A percentile compares a stretch with the other conserved stretches of the same genome.
Conservation (phyloP, 2,113 vertebrate species). For the Stegastes partitus region DNA sequence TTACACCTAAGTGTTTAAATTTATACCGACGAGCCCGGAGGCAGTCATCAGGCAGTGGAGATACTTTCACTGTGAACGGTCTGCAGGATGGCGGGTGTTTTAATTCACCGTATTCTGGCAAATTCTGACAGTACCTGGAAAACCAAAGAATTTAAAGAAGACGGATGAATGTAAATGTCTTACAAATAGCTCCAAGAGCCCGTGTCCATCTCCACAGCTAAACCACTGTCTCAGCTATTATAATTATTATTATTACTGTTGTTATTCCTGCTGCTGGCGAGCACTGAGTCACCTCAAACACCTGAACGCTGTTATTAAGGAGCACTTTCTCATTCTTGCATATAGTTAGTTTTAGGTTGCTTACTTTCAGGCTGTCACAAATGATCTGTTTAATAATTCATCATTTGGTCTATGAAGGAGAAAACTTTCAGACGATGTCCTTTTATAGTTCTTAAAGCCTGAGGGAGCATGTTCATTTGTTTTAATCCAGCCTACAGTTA, state of each 20-base stretch:
- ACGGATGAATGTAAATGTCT: no score
- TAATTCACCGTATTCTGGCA: not conserved
- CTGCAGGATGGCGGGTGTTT: not conserved
- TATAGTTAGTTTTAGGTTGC: not conserved
- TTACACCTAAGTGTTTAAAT: not conserved
- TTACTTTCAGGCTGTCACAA: not conserved
- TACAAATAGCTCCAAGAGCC: no score
- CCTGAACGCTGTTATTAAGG: not conserved
- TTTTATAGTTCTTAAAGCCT: no score
- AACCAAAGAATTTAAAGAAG: no score
- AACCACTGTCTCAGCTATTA: no score
- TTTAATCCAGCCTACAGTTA: no score
- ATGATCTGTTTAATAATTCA: not conserved
- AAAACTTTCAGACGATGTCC: no score
- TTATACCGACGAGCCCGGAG: not conserved
- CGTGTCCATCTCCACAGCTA: no score
- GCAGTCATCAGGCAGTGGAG: not conserved
- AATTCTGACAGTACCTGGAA: no score
- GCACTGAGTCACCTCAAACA: not conserved
- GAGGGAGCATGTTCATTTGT: no score
- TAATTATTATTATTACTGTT: no score
- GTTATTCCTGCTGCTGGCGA: not conserved
- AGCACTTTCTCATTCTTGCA: not conserved
- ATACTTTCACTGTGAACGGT: not conserved
- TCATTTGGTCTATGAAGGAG: no score